Conservation (phyloP, 2,113 vertebrate species). For the Ctenomys sociabilis region DNA sequence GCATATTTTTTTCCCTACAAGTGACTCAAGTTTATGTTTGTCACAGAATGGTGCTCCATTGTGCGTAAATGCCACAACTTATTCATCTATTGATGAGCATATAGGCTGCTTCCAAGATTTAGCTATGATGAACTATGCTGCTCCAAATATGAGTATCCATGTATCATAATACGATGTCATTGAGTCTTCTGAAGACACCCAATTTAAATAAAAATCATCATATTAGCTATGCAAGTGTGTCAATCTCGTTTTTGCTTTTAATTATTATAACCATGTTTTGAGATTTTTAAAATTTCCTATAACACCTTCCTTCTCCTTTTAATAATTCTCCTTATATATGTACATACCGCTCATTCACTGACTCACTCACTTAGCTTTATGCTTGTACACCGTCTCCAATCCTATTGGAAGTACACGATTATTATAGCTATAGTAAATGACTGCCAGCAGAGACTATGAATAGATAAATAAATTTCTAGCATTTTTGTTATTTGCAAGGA, state of each 20-base stretch:
- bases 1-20: background rate
- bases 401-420: background rate
- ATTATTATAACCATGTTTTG: background rate
- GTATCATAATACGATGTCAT: background rate
- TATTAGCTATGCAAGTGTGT: background rate
- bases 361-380: background rate
- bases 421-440: background rate
- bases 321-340: background rate
- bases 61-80: background rate
- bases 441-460: background rate
- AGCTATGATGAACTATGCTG: background rate
- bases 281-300: background rate
- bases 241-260: background rate
- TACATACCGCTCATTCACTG: background rate
- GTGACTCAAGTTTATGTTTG: background rate
- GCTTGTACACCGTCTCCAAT: background rate
- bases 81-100: background rate
- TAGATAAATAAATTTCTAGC: conserved; percentile 14
- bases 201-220: background rate
- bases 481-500: conserved; percentile 23
- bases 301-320: background rate
- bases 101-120: background rate
- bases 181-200: background rate
- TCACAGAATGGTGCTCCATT: background rate
- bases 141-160: too few relatives aligned